phyloP scores from a whole-genome alignment of 2,888 invertebrate species.

The Bombyx huttoni region DNA sequence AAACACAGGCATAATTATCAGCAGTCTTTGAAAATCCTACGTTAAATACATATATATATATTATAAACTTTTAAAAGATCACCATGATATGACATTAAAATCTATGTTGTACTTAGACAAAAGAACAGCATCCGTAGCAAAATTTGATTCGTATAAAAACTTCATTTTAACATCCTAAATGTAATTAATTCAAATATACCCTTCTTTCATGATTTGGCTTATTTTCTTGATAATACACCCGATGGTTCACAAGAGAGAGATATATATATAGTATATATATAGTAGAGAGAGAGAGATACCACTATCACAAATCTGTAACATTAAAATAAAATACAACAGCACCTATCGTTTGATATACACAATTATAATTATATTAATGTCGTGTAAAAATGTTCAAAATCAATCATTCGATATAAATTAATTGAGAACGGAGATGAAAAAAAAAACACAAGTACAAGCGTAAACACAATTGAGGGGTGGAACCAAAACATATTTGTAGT shows the following conservation, averaged over 20 bases:
- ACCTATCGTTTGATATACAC: conserved; percentile 61
- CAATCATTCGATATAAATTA: conserved; percentile 41
- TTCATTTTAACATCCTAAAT: conserved; percentile 58
- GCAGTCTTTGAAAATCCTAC: conserved; percentile 1
- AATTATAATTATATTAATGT: conserved; percentile 41
- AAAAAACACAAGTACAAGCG: conserved; percentile 37
- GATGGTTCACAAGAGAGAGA: conserved; percentile 59
- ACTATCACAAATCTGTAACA: conserved; percentile 59
- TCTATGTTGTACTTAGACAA: conserved; percentile 58
- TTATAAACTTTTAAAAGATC: conserved; percentile 24
- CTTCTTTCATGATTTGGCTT: conserved; percentile 66
- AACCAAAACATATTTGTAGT: conserved; percentile 35
- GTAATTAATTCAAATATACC: conserved; percentile 64
- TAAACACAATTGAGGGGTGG: conserved; percentile 52
- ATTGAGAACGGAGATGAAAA: conserved; percentile 32
- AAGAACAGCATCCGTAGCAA: conserved; percentile 55
- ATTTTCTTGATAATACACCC: conserved; percentile 42
- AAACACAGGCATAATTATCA: neutral
- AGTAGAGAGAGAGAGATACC: conserved; percentile 49
- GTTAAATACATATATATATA: neutral
- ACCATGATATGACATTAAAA: conserved; percentile 58
- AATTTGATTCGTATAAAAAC: conserved; percentile 60
- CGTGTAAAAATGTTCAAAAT: conserved; percentile 42
- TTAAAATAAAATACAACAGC: conserved; percentile 66
- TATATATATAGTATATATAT: conserved; percentile 19